Percentiles rank a stretch among this genome's conserved stretches.
These are phyloP conservation scores for Sitophilus oryzae DNA, from an alignment of 1,140 invertebrate genomes.

Conservation along the genomic window DNA sequence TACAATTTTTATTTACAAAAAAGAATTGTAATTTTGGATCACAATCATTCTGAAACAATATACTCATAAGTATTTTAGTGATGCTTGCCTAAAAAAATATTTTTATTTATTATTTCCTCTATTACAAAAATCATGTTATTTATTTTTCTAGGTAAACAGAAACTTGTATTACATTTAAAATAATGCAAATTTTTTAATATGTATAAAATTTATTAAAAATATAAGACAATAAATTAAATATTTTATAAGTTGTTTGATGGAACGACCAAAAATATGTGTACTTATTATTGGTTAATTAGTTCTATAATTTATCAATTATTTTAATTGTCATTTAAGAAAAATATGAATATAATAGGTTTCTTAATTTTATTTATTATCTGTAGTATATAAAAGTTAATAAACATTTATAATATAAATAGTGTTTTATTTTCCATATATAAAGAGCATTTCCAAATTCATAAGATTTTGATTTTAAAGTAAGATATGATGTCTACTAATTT, in stretches of 20 bases:
- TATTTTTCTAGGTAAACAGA: too few species aligned
- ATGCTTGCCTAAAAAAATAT: background rate
- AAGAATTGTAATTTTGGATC: background rate
- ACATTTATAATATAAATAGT: background rate
- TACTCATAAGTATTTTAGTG: background rate
- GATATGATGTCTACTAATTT: background rate
- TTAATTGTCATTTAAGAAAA: background rate
- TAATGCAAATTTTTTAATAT: background rate
- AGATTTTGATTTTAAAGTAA: background rate
- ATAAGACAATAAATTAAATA: too few species aligned
- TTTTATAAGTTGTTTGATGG: background rate
- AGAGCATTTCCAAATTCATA: background rate
- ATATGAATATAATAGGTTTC: background rate
- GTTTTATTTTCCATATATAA: background rate
- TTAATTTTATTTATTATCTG: background rate
- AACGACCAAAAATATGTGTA: background rate
- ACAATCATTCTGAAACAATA: background rate
- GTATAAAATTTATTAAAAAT: too few species aligned
- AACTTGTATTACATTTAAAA: conserved; percentile 1
- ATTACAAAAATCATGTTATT: background rate
- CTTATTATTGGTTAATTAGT: background rate
- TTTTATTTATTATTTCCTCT: background rate
- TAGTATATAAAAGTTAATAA: background rate
- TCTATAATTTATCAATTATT: background rate
- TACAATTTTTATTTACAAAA: background rate